A percentile compares a stretch with the other conserved stretches of the same genome.
Evolutionary conservation across 2,888 invertebrate species (phyloP).

Genomic region (Timandra comae): DNA sequence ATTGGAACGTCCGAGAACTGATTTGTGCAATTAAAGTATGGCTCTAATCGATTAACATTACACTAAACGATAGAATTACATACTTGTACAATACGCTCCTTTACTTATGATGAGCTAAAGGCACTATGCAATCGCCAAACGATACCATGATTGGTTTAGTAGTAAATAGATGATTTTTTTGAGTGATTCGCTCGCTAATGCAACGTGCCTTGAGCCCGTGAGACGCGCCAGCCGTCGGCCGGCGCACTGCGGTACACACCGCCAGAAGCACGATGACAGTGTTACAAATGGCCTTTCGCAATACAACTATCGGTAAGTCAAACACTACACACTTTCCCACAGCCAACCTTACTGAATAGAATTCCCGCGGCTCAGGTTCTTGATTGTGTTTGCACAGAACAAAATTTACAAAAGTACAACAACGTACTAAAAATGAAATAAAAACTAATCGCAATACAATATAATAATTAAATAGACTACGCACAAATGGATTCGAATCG

Average conservation of each 20-base stretch:
- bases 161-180: constrained; percentile 32
- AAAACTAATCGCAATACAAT: constrained; percentile 1
- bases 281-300: too few relatives aligned
- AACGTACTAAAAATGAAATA: constrained; percentile 5
- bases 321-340: constrained; percentile 27
- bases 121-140: constrained; percentile 65
- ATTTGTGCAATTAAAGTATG: constrained; percentile 38
- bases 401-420: constrained; percentile 12
- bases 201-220: constrained; percentile 62
- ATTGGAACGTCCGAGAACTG: constrained; percentile 18
- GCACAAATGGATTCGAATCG: constrained; percentile 22
- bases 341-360: constrained; percentile 31
- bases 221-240: constrained; percentile 10
- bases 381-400: constrained; percentile 33
- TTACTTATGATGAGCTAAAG: constrained; percentile 64
- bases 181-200: constrained; percentile 38
- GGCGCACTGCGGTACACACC: constrained; percentile 15
- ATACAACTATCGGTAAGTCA: constrained; percentile 38
- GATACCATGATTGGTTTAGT: constrained; percentile 49
- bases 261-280: too few relatives aligned
- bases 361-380: constrained; percentile 31
- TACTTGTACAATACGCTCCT: constrained; percentile 37
- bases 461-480: constrained; percentile 4
- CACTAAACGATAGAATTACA: constrained; percentile 38
- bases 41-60: constrained; percentile 43